Conservation (phyloP, 2,797 vertebrate genomes). For the Myiotriccus ornatus region DNA sequence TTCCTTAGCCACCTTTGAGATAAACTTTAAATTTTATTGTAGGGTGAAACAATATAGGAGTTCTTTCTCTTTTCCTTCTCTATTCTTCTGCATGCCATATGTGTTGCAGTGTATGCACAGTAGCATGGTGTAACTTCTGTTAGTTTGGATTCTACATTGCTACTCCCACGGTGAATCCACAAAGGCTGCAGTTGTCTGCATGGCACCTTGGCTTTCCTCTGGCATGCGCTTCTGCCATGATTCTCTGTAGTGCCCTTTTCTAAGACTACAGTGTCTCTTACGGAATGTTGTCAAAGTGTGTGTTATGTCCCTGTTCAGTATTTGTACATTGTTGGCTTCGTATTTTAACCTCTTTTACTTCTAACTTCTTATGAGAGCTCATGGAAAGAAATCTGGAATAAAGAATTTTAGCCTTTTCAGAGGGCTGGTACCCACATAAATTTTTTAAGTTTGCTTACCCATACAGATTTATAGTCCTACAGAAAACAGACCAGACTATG, state of each 20-base stretch:
- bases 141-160: fast-evolving
- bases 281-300: neutral
- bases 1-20: neutral
- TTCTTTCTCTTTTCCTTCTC: neutral
- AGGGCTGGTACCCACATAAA: neutral
- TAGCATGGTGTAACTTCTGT: neutral
- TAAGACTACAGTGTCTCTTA: neutral
- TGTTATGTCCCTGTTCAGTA: neutral
- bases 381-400: neutral
- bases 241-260: neutral
- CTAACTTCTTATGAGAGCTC: neutral
- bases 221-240: neutral
- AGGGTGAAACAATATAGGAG: neutral
- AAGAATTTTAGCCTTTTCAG: neutral
- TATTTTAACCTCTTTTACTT: neutral
- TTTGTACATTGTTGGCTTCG: neutral
- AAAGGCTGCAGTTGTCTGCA: neutral
- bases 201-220: neutral
- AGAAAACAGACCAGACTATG: neutral
- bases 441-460: neutral
- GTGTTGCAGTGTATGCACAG: neutral
- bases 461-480: neutral
- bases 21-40: neutral
- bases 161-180: fast-evolving
- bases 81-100: neutral